Evolutionary conservation across 2,113 vertebrate genomes (phyloP).

Genomic region (Regulus satrapa): DNA sequence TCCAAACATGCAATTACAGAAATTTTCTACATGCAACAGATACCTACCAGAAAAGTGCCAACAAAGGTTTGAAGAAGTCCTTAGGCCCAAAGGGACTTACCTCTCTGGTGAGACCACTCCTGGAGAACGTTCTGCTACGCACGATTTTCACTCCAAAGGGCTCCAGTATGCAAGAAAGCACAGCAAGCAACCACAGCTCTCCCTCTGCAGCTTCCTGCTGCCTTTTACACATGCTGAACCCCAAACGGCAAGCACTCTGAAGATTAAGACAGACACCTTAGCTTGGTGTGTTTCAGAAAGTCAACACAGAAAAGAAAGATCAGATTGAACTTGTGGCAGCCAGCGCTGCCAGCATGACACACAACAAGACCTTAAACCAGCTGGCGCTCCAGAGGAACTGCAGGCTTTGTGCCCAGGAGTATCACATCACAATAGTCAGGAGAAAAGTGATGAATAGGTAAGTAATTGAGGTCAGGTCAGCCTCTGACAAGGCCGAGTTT

Average conservation of each 20-base stretch:
- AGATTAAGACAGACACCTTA: neutral
- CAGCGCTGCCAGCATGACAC: neutral
- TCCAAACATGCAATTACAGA: neutral
- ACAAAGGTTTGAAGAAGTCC: neutral
- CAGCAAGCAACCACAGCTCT: neutral
- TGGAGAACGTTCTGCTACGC: neutral
- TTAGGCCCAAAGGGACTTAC: neutral
- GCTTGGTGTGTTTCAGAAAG: neutral
- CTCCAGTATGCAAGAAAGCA: neutral
- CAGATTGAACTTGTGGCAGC: neutral
- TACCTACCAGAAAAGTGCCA: neutral
- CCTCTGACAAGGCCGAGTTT: slow-evolving; percentile 1
- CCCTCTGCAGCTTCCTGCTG: neutral
- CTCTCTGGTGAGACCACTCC: neutral
- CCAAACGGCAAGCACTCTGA: neutral
- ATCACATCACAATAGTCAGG: neutral
- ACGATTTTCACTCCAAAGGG: neutral
- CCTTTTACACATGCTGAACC: neutral
- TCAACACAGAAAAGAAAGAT: neutral
- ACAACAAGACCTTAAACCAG: neutral
- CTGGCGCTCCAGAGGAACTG: neutral
- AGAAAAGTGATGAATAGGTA: slow-evolving; percentile 31
- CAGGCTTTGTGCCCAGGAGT: neutral
- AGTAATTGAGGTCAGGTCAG: slow-evolving; percentile 29
- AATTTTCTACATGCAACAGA: neutral